Base-by-base conservation (phyloP, 2,113 vertebrate species). In the Seriola rivoliana region DNA sequence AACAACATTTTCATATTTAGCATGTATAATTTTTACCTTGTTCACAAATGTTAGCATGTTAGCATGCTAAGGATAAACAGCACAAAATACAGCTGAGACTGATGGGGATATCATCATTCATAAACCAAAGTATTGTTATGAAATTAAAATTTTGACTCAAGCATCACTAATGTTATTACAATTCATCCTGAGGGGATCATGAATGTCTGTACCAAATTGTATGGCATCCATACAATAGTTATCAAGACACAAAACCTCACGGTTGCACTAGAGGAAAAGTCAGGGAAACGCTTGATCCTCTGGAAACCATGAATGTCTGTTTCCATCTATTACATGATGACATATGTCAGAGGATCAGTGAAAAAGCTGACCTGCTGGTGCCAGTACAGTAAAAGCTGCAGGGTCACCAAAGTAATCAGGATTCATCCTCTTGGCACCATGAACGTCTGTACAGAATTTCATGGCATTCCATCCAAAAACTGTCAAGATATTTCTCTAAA, bases 401-500 rank as follows among this genome's bases (percentile, higher is more conserved):
- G 34, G 6, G 29, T 29, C n/a, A 23, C 7, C 54, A 57, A 29
- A 14, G 57, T 14, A 57, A 25, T 25, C n/a, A n/a, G 21, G 4
- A 10, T 29, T 29, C 29, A 29, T 29, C 29, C 29, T 29, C 29
- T 29, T 29, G 29, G 29, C 29, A 29, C 29, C 29, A 29, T 29
- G 29, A 29, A 52, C n/a, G 21, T n/a, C 6, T 54, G 6, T 25
- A 55, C n/a, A 23, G 23, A 55, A 12, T 23, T 59, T 59, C 23
- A 19, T 44, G 69, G 69, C 14, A 4, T 23, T 25, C 4, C 4
- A 42, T 57, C 36, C 19, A 79, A 38, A 44, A 67, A 38, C 38
- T 66, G 74, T 77, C 25, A 34, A n/a, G 52, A n/a, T 34, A 68
- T 44, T 66, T 67, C 10, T 32, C 12, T 59, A 29, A 58, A 64